A percentile compares a stretch with the other conserved stretches of the same genome.
Evolutionary conservation across 2,797 vertebrate genomes (phyloP).

Genomic region (Siniperca undulata): DNA sequence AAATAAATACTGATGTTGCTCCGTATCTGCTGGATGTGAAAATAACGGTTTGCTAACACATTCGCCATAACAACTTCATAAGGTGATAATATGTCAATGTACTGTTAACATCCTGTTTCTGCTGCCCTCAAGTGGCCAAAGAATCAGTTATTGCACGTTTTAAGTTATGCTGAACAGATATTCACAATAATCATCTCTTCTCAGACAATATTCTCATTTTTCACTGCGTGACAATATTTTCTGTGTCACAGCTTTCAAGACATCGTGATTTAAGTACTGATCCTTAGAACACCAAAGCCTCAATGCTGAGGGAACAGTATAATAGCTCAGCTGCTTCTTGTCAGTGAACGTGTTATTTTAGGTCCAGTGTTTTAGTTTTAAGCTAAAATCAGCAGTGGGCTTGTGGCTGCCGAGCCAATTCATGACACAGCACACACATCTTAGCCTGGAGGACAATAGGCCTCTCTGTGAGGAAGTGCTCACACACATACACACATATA

Average conservation of each 20-base stretch:
- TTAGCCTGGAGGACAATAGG: constrained; percentile 73
- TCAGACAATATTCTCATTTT: neutral
- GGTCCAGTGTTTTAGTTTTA: constrained; percentile 68
- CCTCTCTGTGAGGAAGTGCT: constrained; percentile 70
- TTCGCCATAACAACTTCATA: neutral
- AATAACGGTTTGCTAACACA: neutral
- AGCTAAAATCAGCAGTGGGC: constrained; percentile 78
- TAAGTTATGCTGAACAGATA: neutral
- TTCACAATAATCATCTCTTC: neutral
- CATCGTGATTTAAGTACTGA: constrained; percentile 6
- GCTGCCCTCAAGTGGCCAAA: neutral
- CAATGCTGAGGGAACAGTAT: constrained; percentile 42
- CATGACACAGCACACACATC: constrained; percentile 80
- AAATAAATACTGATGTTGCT: neutral
- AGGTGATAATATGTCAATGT: neutral
- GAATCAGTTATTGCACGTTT: neutral
- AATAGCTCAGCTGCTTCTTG: constrained; percentile 68
- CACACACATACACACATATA: constrained; percentile 59
- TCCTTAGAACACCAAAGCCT: constrained; percentile 27
- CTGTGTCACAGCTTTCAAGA: constrained; percentile 9
- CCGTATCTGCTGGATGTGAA: neutral
- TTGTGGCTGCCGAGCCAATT: constrained; percentile 68
- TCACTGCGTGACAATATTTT: neutral
- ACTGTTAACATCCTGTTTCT: neutral
- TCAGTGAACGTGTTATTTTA: constrained; percentile 72